Percentiles rank a stretch among this genome's conserved stretches.
These are phyloP conservation scores for Astur gentilis DNA, from an alignment of 2,113 vertebrate species.

Conservation along the genomic window DNA sequence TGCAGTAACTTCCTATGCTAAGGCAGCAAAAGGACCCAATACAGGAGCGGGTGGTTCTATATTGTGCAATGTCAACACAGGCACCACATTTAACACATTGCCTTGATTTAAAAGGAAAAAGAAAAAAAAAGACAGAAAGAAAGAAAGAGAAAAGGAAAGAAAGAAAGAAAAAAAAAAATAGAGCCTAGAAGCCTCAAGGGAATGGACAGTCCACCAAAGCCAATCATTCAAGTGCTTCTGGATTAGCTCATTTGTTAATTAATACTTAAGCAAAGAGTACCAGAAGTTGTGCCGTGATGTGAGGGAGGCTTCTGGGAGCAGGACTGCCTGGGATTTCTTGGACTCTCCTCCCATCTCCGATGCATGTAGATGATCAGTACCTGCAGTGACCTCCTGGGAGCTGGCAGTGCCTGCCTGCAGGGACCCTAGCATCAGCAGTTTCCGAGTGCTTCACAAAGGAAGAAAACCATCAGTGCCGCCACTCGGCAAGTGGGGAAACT, in stretches of 20 bases:
- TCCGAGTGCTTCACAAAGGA: not conserved
- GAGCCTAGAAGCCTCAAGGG: not conserved
- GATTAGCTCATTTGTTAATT: conserved; percentile 58
- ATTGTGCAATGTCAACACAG: conserved; percentile 22
- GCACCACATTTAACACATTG: not conserved
- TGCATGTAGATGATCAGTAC: not conserved
- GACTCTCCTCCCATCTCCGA: not conserved
- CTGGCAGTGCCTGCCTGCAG: not conserved
- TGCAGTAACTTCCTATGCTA: conserved; percentile 53
- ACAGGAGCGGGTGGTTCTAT: not conserved
- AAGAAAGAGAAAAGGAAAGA: not conserved
- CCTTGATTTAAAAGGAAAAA: not conserved
- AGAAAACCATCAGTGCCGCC: not conserved
- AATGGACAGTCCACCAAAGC: not conserved
- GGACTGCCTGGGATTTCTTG: not conserved
- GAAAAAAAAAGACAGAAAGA: too few relatives aligned
- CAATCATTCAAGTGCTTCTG: conserved; percentile 17
- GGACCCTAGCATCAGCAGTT: not conserved
- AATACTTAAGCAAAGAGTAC: conserved; percentile 40
- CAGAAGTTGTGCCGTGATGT: not conserved
- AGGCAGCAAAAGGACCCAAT: not conserved
- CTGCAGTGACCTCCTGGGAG: rapidly evolving
- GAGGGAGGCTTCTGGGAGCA: not conserved
- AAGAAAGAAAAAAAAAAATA: not conserved
- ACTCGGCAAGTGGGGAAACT: not conserved